Base-by-base conservation (phyloP, 1,140 invertebrate species). In the Phocides pigmalion region DNA sequence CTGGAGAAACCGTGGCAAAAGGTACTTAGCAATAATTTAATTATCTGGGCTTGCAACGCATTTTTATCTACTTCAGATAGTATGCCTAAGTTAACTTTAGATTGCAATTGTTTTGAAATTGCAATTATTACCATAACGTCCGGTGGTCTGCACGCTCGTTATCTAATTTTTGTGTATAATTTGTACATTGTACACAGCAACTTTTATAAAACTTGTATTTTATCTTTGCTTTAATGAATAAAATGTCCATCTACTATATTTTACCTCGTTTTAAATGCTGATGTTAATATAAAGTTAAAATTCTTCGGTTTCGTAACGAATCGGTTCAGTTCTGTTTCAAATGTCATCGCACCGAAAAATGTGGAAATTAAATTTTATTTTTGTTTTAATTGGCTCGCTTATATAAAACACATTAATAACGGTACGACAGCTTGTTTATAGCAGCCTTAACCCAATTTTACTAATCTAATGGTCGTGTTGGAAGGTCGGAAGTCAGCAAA, bases 361-460 rank as follows among this genome's bases (percentile, higher is more conserved):
- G 39, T 42, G 53, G 19, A 41, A 42, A 56, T 56, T 56, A 25
- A 42, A 56, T 56, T 16, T 42, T 56, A 56, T 42, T 25, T 56
- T 42, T 6, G 8, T 42, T 32, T 25, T 46, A 64, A 58, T 64
- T 44, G 54, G 9, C 32, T 5, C 32, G 35, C 25, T 49, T 41
- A 61, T 32, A 53, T 58, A 58, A 50, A 65, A 14, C 41, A 64
- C 42, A 64, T 64, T 54, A 35, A 47, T 50, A 41, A 35, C 41
- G 32, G 19, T 17, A 64, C 25, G 49, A 51, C 49, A 51, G 49
- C 49, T 51, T n/a, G 49, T 51, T 51, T 44, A 17, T 35, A n/a
- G n/a, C 54, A 28, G 22, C 64, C 64, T 66, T 56, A 59, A 66
- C 64, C 54, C 49, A 61, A 66, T 66, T 53, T 46, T 51, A 8